Evolutionary conservation across 2,797 vertebrate genomes (phyloP).

Genomic region (Neosilurus hyrtlii): DNA sequence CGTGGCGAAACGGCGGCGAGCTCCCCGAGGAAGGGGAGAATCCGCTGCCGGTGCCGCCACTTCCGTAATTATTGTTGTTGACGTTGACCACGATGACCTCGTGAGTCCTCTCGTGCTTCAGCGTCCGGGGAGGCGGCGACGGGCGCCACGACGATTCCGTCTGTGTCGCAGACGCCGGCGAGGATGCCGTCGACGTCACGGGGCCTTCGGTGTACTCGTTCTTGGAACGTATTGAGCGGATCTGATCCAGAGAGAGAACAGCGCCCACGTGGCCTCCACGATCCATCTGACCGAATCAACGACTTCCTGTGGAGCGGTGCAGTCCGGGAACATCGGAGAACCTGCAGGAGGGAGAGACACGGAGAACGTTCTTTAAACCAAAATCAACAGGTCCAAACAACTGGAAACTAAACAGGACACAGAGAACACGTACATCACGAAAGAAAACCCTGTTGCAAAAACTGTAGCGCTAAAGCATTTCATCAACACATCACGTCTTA

Average conservation of each 20-base stretch:
- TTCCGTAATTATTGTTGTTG: conserved; percentile 87
- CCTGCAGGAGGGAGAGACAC: conserved; percentile 55
- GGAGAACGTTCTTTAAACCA: not conserved
- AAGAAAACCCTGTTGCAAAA: not conserved
- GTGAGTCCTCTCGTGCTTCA: conserved; percentile 89
- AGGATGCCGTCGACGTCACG: conserved; percentile 53
- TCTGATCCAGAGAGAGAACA: conserved; percentile 95
- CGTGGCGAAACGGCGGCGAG: conserved; percentile 75
- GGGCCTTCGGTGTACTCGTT: conserved; percentile 96
- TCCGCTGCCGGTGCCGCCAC: not conserved
- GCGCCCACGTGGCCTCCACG: conserved; percentile 84
- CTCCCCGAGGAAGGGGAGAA: conserved; percentile 9
- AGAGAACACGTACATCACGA: not conserved
- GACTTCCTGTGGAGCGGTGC: conserved; percentile 87
- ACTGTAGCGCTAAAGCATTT: not conserved
- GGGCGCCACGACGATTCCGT: conserved; percentile 69
- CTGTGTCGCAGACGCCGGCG: conserved; percentile 56
- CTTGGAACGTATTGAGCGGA: conserved; percentile 91
- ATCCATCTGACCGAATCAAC: conserved; percentile 93
- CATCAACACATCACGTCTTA: no score
- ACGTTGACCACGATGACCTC: conserved; percentile 87
- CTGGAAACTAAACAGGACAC: not conserved
- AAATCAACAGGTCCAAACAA: not conserved
- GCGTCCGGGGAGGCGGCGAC: conserved; percentile 80
- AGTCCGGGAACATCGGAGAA: conserved; percentile 93